phyloP scores from a whole-genome alignment of 2,797 vertebrate species.

The Oreochromis mossambicus region DNA sequence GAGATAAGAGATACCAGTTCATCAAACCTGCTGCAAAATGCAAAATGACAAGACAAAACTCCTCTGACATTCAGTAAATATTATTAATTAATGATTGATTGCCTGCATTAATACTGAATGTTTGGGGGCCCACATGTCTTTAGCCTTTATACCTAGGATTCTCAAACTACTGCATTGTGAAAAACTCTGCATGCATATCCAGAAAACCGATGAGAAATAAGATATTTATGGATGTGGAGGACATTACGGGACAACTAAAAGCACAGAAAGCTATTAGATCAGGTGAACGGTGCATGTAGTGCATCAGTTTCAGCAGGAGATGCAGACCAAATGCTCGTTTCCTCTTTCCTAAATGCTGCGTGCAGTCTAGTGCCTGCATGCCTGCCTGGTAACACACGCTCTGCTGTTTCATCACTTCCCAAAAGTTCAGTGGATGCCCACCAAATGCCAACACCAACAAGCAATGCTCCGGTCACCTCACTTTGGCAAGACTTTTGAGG shows the following conservation, averaged over 20 bases:
- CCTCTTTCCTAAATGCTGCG: not conserved
- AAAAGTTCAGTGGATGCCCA: conserved; percentile 32
- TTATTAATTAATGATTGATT: not conserved
- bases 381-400: conserved; percentile 26
- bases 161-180: not conserved
- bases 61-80: not conserved
- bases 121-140: not conserved
- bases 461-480: conserved; percentile 34
- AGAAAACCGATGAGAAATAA: not conserved
- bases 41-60: not conserved
- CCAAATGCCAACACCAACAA: conserved; percentile 59
- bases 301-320: not conserved
- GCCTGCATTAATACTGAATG: not conserved
- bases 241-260: not conserved
- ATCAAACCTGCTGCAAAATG: not conserved
- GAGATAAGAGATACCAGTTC: not conserved
- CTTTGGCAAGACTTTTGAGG: conserved; percentile 24
- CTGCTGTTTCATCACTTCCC: conserved; percentile 59
- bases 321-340: not conserved
- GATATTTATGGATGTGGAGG: not conserved
- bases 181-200: not conserved
- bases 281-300: not conserved
- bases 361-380: not conserved
- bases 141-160: not conserved
- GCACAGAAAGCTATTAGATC: not conserved